phyloP scores from a whole-genome alignment of 2,113 vertebrate species.

The Hypomesus transpacificus region DNA sequence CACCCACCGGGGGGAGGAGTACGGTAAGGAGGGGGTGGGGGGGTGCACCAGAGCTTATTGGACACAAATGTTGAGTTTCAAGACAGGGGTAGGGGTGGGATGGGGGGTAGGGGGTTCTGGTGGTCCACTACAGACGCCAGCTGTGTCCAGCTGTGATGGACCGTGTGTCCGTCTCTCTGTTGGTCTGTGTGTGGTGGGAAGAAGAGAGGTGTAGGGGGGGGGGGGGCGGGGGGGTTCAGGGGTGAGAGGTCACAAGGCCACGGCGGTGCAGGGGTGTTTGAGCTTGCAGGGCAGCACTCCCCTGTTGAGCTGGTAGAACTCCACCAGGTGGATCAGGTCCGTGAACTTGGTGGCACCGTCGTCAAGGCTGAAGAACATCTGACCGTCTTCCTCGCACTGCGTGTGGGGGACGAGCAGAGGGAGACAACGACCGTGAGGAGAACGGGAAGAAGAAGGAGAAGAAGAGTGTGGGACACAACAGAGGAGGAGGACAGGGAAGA shows the following conservation, averaged over 20 bases:
- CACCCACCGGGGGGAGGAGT: not conserved
- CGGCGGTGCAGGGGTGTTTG: conserved; percentile 94
- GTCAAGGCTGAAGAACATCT: conserved; percentile 94
- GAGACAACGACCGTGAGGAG: not conserved
- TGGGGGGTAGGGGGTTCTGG: not conserved
- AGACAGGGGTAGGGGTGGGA: conserved; percentile 31
- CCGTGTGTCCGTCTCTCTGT: not conserved
- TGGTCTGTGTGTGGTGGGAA: conserved; percentile 6
- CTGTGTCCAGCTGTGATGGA: not conserved
- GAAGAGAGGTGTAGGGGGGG: conserved; percentile 31
- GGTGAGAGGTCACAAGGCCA: conserved; percentile 91
- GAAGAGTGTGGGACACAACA: conserved; percentile 22
- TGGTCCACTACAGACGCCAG: too few species aligned
- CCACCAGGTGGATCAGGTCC: conserved; percentile 97
- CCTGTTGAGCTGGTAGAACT: conserved; percentile 99
- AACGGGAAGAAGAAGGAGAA: not conserved
- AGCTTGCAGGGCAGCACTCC: conserved; percentile 97
- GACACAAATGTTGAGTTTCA: conserved; percentile 40
- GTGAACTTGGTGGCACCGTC: conserved; percentile 97
- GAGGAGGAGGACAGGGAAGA: not conserved
- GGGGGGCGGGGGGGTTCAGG: conserved; percentile 32
- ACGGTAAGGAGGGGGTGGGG: conserved; percentile 15
- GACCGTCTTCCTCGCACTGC: conserved; percentile 94
- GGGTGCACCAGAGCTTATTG: conserved; percentile 65
- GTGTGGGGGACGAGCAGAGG: not conserved